These are phyloP conservation scores for Goniozus legneri DNA, from an alignment of 1,140 invertebrate genomes.

Conservation along the genomic window DNA sequence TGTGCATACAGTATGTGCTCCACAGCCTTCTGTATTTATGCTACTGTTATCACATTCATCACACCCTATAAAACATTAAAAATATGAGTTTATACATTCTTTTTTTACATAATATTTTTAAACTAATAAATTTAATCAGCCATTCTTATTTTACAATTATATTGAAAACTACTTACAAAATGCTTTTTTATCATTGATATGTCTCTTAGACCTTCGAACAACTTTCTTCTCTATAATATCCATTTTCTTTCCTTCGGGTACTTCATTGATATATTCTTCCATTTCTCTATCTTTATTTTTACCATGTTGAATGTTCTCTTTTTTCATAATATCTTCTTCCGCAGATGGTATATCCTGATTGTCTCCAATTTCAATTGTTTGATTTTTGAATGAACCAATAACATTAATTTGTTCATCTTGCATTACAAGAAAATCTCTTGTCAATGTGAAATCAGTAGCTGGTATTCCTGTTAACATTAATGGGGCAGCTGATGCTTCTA, in stretches of 20 bases:
- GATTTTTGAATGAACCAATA: conserved; percentile 41
- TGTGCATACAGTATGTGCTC: conserved; percentile 55
- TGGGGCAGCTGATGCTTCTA: conserved; percentile 39
- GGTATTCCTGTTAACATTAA: conserved; percentile 46
- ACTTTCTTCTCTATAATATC: conserved; percentile 20
- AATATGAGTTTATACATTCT: not conserved
- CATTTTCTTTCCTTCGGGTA: not conserved
- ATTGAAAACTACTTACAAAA: conserved; percentile 28
- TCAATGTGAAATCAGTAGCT: conserved; percentile 41
- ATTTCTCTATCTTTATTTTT: conserved; percentile 13
- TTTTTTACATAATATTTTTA: conserved; percentile 3
- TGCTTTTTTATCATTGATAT: conserved; percentile 42
- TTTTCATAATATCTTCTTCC: conserved; percentile 29
- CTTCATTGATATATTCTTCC: not conserved
- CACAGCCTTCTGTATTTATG: conserved; percentile 51
- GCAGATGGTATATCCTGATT: conserved; percentile 21
- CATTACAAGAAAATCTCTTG: conserved; percentile 50
- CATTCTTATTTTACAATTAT: not conserved
- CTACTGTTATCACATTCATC: conserved; percentile 57
- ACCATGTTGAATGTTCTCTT: conserved; percentile 15
- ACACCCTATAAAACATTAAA: conserved; percentile 41
- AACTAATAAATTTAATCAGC: not conserved
- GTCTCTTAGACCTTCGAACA: conserved; percentile 27
- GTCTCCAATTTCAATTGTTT: conserved; percentile 32
- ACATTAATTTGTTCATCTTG: conserved; percentile 50